Evolutionary conservation across 2,113 vertebrate species (phyloP), one percentile per base, ranked within the genome.

Genomic region (Sprattus sprattus): DNA sequence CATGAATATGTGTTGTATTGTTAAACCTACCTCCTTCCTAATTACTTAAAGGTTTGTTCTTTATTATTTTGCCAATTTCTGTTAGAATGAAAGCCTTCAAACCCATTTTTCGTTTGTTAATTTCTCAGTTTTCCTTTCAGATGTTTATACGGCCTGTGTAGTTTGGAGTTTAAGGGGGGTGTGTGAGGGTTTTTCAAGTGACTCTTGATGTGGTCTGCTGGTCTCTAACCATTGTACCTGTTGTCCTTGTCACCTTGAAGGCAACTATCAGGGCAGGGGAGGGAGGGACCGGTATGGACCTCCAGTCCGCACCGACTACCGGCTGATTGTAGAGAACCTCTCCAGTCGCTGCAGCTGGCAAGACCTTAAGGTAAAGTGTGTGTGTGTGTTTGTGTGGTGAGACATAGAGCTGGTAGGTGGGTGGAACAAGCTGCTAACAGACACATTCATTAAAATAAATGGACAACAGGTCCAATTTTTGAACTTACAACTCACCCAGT

Each of bases 261-360:
- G 96, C 95, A 97, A 97, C 96, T 97, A 97, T 86, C 97, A 97
- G 95, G 97, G 97, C 87, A 97, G 97, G 93, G 97, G 96, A 92
- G 96, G 97, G 92, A 96, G 97, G 94, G 98, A 99, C 95, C 95
- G 98, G 90, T 98, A 97, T 25, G 98, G 98, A 88, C 98, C 98
- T 86, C 98, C 98, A 0, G 97, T 97, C 83, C 96, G 98, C 91
- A 99, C 98, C 86, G 98, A 99, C 92, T 99, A 99, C 95, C 97
- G 98, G 84, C 97, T 99, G 89, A 98, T 99, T 94, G 98, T 99
- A 92, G 98, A 99, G 94, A 99, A 99, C 94, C 95, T 99, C 91
- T 99, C 98, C 89, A 98, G 97, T 91, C 97, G 97, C 87, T 99
- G 98, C 94, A 99, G 97, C 94, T 99, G 97, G 97, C 98, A 99